Percentiles rank a stretch among this genome's conserved stretches.
Evolutionary conservation across 2,797 vertebrate genomes (phyloP).

Genomic region (Centroberyx gerrardi): DNA sequence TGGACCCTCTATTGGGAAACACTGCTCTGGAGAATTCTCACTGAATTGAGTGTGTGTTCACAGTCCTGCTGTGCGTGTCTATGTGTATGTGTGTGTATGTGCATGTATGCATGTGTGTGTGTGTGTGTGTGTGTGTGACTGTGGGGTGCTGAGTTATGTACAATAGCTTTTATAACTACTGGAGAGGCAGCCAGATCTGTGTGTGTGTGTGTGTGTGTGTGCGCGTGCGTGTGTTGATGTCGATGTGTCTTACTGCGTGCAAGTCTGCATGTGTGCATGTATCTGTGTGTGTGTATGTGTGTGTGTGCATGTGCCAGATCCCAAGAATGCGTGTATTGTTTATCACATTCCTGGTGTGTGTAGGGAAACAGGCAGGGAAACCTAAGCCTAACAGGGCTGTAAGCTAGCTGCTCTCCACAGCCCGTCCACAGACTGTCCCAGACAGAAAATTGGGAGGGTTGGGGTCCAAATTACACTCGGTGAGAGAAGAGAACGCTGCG

Average conservation of each 20-base stretch:
- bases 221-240: slow-evolving; percentile 9
- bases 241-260: background rate
- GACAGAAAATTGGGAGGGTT: slow-evolving; percentile 85
- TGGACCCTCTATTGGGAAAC: slow-evolving; percentile 64
- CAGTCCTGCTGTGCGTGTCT: slow-evolving; percentile 40
- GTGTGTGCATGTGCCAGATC: slow-evolving; percentile 43
- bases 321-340: slow-evolving; percentile 81
- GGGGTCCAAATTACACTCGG: slow-evolving; percentile 82
- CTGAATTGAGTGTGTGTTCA: slow-evolving; percentile 68
- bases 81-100: slow-evolving; percentile 41
- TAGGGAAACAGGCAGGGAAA: slow-evolving; percentile 65
- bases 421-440: slow-evolving; percentile 75
- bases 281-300: slow-evolving; percentile 15
- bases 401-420: slow-evolving; percentile 63
- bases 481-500: slow-evolving; percentile 81
- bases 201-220: slow-evolving; percentile 17
- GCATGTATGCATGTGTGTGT: slow-evolving; percentile 24
- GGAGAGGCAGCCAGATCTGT: slow-evolving; percentile 40
- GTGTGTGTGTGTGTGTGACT: slow-evolving; percentile 31
- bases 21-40: slow-evolving; percentile 46
- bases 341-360: slow-evolving; percentile 77
- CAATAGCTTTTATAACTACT: slow-evolving; percentile 61
- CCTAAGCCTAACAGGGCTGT: slow-evolving; percentile 67
- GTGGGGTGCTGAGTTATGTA: slow-evolving; percentile 45
- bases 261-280: slow-evolving; percentile 3